Evolutionary conservation across 2,113 vertebrate species (phyloP), one percentile per base, ranked within the genome.

Genomic region (Menura novaehollandiae): DNA sequence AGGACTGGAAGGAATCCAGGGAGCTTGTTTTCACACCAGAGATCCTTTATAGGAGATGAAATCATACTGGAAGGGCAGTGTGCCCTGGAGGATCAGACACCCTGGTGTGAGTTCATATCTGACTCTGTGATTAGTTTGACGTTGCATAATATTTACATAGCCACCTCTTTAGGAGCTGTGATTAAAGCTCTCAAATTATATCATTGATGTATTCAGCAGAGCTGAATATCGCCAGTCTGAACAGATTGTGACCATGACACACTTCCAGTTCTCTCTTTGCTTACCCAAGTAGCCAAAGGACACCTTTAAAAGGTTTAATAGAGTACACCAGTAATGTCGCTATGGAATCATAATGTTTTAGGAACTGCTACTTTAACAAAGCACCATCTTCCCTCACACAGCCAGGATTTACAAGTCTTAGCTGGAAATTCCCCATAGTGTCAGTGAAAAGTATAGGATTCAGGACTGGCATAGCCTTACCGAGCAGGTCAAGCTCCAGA

Each of bases 1-100:
- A 68, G 37, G 74, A 10, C 86, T 96, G 95, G 94, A 97, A 76
- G 85, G 49, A 78, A 68, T 78, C 93, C 93, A 94, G 74, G 49
- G 56, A 94, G 41, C 59, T 92, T 88, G 41, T 94, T 86, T 95
- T 94, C 76, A 90, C 83, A 81, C 83, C 83, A 84, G 32, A 89
- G 83, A 77, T 81, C 53, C 49, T 78, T 86, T 43, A 75, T 44
- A 62, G 90, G 76, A 49, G 87, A 91, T 78, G 73, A 96, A 96
- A 91, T 93, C 76, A 91, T 67, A 1, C 56, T 71, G 52, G 68
- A 91, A 96, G 93, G 78, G 49, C 91, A 95, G 68, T 1, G 32
- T 86, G 85, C 72, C 93, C 92, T 87, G 83, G 55, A 93, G 91
- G 90, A 88, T 62, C 93, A 86, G 72, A 71, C 85, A 91, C 68